These are phyloP conservation scores for Phataginus tetradactyla DNA, from an alignment of 2,797 vertebrate genomes.

Conservation along the genomic window DNA sequence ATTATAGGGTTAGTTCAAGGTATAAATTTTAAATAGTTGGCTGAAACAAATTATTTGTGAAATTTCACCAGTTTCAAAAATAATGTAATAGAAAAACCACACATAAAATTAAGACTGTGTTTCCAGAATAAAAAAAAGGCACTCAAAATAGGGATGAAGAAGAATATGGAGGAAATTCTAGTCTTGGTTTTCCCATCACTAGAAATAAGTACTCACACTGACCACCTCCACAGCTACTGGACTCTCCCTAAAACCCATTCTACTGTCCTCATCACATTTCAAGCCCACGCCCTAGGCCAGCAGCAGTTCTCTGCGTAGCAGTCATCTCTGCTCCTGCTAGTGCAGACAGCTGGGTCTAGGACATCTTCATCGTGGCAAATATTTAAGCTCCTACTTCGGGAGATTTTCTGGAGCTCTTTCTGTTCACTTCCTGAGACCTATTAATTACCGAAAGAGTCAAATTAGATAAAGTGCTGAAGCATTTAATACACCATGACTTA, in stretches of 20 bases:
- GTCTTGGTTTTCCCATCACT: neutral
- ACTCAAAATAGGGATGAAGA: neutral
- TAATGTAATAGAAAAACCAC: neutral
- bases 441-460: neutral
- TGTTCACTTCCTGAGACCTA: neutral
- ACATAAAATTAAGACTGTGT: neutral
- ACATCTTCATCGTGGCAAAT: accelerated
- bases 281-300: accelerated
- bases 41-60: neutral
- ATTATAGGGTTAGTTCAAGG: neutral
- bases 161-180: neutral
- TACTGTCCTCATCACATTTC: neutral
- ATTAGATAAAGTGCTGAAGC: neutral
- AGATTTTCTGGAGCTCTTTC: neutral
- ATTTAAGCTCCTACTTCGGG: neutral
- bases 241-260: accelerated
- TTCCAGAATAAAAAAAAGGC: neutral
- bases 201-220: neutral
- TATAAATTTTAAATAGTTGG: neutral
- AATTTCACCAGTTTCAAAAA: conserved; percentile 8
- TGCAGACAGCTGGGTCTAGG: accelerated
- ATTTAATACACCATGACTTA: neutral
- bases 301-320: accelerated
- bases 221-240: neutral
- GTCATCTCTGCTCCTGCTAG: neutral